Evolutionary conservation across 2,797 vertebrate species (phyloP).

Genomic region (Neosalanx taihuensis): DNA sequence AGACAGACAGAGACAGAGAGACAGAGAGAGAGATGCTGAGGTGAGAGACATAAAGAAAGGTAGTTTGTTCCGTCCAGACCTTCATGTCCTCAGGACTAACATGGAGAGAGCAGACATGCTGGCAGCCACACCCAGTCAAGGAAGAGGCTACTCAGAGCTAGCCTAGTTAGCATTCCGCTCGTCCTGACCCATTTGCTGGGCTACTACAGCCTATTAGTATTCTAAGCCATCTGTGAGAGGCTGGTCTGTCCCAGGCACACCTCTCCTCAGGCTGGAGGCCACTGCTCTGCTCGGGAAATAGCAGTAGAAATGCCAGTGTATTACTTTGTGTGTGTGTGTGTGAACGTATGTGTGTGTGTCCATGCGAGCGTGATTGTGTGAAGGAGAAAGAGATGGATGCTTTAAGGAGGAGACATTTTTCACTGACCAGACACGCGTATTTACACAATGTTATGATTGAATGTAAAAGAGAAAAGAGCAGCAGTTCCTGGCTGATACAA

Average conservation of each 20-base stretch:
- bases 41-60: too few relatives aligned
- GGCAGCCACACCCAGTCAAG: background rate
- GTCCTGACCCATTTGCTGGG: conserved; percentile 46
- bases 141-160: conserved; percentile 3
- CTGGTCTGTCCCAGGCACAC: conserved; percentile 46
- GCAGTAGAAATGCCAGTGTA: conserved; percentile 32
- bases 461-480: background rate
- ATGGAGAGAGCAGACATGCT: background rate
- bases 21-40: too few relatives aligned
- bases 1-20: too few relatives aligned
- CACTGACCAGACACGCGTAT: background rate
- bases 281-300: conserved; percentile 56
- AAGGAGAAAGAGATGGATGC: background rate
- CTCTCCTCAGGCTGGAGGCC: conserved; percentile 53
- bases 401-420: background rate
- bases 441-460: background rate
- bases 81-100: background rate
- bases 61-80: background rate
- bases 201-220: conserved; percentile 9
- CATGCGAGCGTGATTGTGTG: conserved; percentile 1
- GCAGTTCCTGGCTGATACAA: conserved; percentile 24
- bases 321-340: conserved; percentile 8
- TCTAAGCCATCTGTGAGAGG: conserved; percentile 1
- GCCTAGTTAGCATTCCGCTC: conserved; percentile 47
- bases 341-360: conserved; percentile 10